Base-by-base conservation (phyloP, 2,113 vertebrate species). In the Sciurus niger region DNA sequence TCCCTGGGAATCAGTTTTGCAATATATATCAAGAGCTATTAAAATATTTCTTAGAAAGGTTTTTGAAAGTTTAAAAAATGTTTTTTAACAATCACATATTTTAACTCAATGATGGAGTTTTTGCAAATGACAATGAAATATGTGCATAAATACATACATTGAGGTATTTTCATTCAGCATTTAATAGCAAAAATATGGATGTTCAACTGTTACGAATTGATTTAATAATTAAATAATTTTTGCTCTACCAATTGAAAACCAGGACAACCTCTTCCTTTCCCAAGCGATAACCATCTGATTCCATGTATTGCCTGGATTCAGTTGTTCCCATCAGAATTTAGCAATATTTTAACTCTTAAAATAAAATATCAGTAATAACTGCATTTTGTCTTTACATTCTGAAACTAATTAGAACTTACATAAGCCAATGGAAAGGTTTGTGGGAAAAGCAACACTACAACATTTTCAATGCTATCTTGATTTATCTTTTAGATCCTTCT, bases 321-420 rank as follows among this genome's bases (percentile, higher is more conserved):
- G 40, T 7, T 89, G 28, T 91, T 73, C 24, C 30, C 84, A 34
- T 95, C 84, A 78, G 40, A 84, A 94, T 93, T 79, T 86, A 73
- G 70, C 28, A 89, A 37, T 83, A 60, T 53, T 89, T 95, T 87
- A 83, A 93, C 37, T 95, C 76, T 73, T 92, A 58, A 92, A 95
- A 94, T 79, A 88, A n/a, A 83, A 30, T 93, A 25, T 68, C 73
- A 78, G 55, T 90, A 78, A 43, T 93, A 22, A 30, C 70, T 92
- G 25, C 20, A 68, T 91, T 94, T 94, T 85, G 30, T 76, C 10
- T 65, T 93, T 87, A 63, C n/a, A 32, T 90, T 86, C 70, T 80
- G 32, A 67, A 89, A 12, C 83, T 97, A 89, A 70, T 90, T 82
- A 51, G 43, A 85, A 92, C 3, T 77, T 90, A 80, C 48, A 37